phyloP scores from a whole-genome alignment of 2,888 invertebrate species.

The Atethmia centrago region DNA sequence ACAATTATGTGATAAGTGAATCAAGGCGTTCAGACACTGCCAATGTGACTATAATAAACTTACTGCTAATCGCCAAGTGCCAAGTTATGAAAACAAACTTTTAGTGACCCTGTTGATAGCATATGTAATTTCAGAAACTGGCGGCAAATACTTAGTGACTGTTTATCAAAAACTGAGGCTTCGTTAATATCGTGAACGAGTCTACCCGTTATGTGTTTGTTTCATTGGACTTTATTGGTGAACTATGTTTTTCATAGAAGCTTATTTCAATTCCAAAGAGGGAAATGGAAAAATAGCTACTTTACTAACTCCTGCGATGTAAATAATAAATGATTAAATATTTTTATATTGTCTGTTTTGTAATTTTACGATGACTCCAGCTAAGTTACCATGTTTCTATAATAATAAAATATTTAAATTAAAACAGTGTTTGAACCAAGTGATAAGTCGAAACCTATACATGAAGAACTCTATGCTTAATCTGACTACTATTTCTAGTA shows the following conservation, averaged over 20 bases:
- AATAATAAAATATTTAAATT: conserved; percentile 31
- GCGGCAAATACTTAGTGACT: conserved; percentile 27
- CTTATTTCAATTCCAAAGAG: conserved; percentile 59
- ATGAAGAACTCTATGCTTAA: not conserved
- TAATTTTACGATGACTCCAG: conserved; percentile 23
- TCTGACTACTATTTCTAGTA: not conserved
- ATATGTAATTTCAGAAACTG: conserved; percentile 51
- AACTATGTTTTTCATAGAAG: conserved; percentile 37
- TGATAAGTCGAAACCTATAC: not conserved
- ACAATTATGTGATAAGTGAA: conserved; percentile 52
- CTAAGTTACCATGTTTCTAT: conserved; percentile 27
- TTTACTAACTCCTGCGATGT: conserved; percentile 45
- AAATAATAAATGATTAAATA: conserved; percentile 55
- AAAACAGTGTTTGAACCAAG: conserved; percentile 24
- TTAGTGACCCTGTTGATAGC: conserved; percentile 27
- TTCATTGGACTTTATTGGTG: conserved; percentile 24
- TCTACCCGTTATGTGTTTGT: conserved; percentile 17
- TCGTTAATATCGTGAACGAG: conserved; percentile 13
- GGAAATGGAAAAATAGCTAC: conserved; percentile 64
- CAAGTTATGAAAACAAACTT: conserved; percentile 27
- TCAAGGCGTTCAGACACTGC: conserved; percentile 29
- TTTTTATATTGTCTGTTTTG: conserved; percentile 20
- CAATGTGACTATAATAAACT: conserved; percentile 24
- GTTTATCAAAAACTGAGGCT: conserved; percentile 17
- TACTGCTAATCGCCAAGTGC: conserved; percentile 32